Base-by-base conservation (phyloP, 2,797 vertebrate genomes). In the Halcyon leucocephala region DNA sequence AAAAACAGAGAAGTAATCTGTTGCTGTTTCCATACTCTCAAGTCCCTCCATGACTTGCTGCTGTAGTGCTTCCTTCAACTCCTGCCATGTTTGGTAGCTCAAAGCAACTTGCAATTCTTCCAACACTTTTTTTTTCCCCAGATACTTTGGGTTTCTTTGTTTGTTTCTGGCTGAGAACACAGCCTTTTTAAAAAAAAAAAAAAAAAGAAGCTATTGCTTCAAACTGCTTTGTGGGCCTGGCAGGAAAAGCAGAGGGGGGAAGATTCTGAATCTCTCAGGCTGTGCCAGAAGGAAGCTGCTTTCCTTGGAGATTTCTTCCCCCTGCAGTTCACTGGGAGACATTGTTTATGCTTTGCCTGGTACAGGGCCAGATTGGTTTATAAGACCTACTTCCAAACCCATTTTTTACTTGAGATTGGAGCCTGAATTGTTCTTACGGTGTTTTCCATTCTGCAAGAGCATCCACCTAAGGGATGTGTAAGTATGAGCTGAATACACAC, bases 21-120 rank as follows among this genome's bases (percentile, higher is more conserved):
- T 90, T 91, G 73, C 77, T 81, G n/a, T 90, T 95, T 73, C 49
- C 60, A 22, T 82, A 14, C 22, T 39, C 61, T 70, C 33, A 66
- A 80, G 33, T 83, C 49, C 20, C 33, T 51, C 64, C 37, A 51
- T 41, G 54, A 84, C 35, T 73, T 81, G n/a, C 39, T 80, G 72
- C 69, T 89, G 42, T 46, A 78, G 61, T 55, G 39, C 73, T 94
- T 94, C 66, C 95, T 96, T 96, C 82, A 93, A 82, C 51, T 94
- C n/a, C 67, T 96, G 90, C 93, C 94, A 87, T 85, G 83, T 94
- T 96, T 96, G 67, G 89, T 96, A 95, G 92, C 93, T 97, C 83
- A 96, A 95, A 96, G 88, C 83, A 95, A 85, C 41, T 96, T 95
- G 86, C 64, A 54, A 86, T 92, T 95, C 71, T 96, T 95, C 93